Evolutionary conservation across 2,888 invertebrate species (phyloP), one percentile per base, ranked within the genome.

Genomic region (Aquatica leii): DNA sequence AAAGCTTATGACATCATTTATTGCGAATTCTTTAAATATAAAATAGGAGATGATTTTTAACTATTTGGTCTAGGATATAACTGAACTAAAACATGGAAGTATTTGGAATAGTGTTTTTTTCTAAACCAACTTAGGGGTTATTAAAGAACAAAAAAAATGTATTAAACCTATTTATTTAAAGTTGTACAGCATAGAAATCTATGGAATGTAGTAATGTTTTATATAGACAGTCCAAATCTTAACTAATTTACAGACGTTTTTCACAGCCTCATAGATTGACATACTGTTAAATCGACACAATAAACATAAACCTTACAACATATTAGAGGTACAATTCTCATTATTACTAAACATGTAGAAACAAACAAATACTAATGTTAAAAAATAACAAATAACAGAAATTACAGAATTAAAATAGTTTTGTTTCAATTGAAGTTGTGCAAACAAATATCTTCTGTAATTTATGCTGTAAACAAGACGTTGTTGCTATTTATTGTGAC

Each of bases 251-350:
- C 37, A 49, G 46, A 62, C 66, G 69, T 68, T 69, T 51, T 73
- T 78, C 78, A 78, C 78, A 78, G 78, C 77, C 78, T 75, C 76
- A 77, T 75, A 75, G 71, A 74, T 67, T 68, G 58, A 73, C 71
- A 67, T 72, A 69, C 68, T 62, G 63, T 66, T 62, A 49, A 64
- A 67, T 67, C 67, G 59, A 69, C 64, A 57, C 63, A 65, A 62
- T 57, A 67, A 53, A 40, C 15, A 41, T 41, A 41, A 41, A 41
- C 8, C 41, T 41, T 15, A 41, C 14, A 15, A 41, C 6, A 41
- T 37, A 8, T n/a, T 9, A n/a, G 31, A 31, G 9, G 5, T 31
- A 31, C 31, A 6, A 9, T 6, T 31, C 35, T 66, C 62, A 65
- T 52, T 61, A 49, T 35, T 21, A 55, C 14, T 50, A 50, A 51